A percentile compares a stretch with the other conserved stretches of the same genome.
These are phyloP conservation scores for Zelostemma sp. DNA, from an alignment of 1,140 invertebrate species.

Conservation along the genomic window DNA sequence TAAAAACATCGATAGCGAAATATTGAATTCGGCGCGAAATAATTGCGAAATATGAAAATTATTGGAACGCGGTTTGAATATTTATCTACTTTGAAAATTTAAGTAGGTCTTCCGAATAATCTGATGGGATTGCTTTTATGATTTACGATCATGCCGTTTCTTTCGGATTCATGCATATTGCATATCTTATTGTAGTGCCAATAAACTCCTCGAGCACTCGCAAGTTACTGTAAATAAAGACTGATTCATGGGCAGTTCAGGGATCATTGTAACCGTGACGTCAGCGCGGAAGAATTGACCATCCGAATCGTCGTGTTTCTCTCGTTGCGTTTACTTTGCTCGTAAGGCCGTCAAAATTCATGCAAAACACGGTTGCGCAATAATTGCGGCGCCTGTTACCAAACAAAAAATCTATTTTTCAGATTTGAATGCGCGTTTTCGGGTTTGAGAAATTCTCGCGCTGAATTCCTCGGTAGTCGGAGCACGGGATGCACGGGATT, in stretches of 20 bases:
- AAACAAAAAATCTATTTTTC: neutral
- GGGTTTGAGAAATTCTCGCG: neutral
- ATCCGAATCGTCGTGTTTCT: slow-evolving; percentile 15
- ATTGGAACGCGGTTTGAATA: no score
- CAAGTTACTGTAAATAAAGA: slow-evolving; percentile 27
- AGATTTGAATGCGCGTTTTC: neutral
- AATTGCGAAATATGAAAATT: no score
- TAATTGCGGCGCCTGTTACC: neutral
- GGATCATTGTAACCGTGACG: slow-evolving; percentile 35
- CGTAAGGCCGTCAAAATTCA: neutral
- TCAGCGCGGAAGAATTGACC: slow-evolving; percentile 34
- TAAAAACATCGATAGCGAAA: no score
- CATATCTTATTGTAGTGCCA: slow-evolving; percentile 21
- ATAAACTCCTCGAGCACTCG: slow-evolving; percentile 21
- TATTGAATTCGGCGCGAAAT: no score
- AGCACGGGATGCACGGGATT: slow-evolving; percentile 10
- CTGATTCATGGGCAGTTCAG: slow-evolving; percentile 38
- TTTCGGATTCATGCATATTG: slow-evolving; percentile 8
- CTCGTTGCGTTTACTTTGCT: neutral
- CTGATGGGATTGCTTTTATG: neutral
- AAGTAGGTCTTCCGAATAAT: neutral
- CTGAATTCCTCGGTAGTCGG: slow-evolving; percentile 30
- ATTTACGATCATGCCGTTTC: slow-evolving; percentile 4
- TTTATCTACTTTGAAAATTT: neutral
- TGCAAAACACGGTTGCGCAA: neutral